Percentiles rank a stretch among this genome's conserved stretches.
Conservation (phyloP, 2,888 invertebrate genomes). For the Meteorus colon region DNA sequence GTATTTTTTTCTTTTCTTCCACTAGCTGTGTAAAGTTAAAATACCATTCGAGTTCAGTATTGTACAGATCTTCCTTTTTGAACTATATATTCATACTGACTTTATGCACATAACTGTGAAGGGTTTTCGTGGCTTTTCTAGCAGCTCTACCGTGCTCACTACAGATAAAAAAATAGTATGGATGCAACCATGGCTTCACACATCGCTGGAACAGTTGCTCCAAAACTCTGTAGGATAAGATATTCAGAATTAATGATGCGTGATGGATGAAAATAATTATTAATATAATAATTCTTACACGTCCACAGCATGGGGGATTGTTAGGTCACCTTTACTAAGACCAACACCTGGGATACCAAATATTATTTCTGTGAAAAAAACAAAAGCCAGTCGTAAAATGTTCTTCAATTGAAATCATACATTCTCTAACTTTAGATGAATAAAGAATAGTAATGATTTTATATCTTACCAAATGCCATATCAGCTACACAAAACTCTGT, state of each 20-base stretch:
- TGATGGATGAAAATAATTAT: too few species aligned
- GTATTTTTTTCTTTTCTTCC: neutral
- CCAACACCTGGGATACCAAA: conserved; percentile 1
- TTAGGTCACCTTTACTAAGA: neutral
- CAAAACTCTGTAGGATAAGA: too few species aligned
- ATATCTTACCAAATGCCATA: conserved; percentile 20
- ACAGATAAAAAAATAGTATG: conserved; percentile 9
- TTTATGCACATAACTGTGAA: neutral
- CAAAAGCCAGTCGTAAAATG: too few species aligned
- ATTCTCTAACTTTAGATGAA: too few species aligned
- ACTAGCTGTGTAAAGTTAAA: neutral
- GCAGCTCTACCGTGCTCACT: conserved; percentile 4
- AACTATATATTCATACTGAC: neutral
- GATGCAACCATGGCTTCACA: conserved; percentile 18
- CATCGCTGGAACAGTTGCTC: neutral
- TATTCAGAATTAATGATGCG: too few species aligned
- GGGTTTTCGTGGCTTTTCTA: neutral
- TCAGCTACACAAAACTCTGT: neutral
- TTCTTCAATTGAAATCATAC: too few species aligned
- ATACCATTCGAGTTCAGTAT: neutral
- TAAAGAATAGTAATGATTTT: too few species aligned
- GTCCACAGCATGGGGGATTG: neutral
- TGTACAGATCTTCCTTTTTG: neutral
- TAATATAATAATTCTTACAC: neutral
- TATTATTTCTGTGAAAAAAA: conserved; percentile 3